Base-by-base conservation (phyloP, 2,888 invertebrate species). In the Cephus pulcher region DNA sequence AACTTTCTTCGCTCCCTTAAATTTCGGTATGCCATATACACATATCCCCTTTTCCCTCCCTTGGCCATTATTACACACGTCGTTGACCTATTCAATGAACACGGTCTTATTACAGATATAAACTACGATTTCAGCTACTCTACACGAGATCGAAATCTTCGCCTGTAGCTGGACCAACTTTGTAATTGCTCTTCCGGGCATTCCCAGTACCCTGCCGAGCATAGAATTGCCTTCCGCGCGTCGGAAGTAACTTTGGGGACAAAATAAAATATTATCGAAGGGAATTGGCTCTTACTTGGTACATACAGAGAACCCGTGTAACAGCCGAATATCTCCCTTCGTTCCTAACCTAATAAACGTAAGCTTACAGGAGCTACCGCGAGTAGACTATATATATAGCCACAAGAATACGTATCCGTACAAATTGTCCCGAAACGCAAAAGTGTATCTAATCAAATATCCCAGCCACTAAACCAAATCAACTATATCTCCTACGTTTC, bases 1-100 rank as follows among this genome's bases (percentile, higher is more conserved):
- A 82, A 80, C 69, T 40, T 80, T 80, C 79, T 79, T 80, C 80
- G n/a, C 35, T 12, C 33, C 69, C 34, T 73, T 74, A 37, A 73
- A 74, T 80, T 74, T 78, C 79, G n/a, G 56, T 74, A 69, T 33
- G 32, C 23, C 34, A 34, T 76, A 23, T 71, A 68, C 34, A 71
- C 12, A 32, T 75, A 35, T 37, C n/a, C 40, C 32, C 34, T 73
- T 40, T 34, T 34, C 30, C n/a, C 32, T 33, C 34, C n/a, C 23
- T 56, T 9, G 23, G 6, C 40, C 23, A 56, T 56, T 56, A 23
- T 23, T 6, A 6, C 40, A 56, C 40, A 23, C 6, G 23, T 15
- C 40, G 2, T 56, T 56, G 23, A 56, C 40, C 23, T 23, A 56
- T 56, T 56, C 15, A 23, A 56, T 56, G 23, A 56, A 23, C 23